Evolutionary conservation across 2,888 invertebrate species (phyloP).

Genomic region (Phengaris alcon): DNA sequence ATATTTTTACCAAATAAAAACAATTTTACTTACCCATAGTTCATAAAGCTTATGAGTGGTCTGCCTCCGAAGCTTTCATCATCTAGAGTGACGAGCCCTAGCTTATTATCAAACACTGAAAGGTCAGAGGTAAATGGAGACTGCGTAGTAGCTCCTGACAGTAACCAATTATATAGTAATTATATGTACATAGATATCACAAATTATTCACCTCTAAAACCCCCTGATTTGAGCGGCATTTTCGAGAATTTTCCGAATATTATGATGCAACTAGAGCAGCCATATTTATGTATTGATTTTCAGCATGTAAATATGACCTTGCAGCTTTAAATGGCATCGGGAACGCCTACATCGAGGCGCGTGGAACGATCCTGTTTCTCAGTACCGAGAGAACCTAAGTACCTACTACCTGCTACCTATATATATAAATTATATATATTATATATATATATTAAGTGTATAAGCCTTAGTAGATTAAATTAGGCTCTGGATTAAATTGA

Average conservation of each 20-base stretch:
- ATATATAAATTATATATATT: no score
- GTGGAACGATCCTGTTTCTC: not conserved
- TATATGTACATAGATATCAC: not conserved
- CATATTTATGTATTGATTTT: conserved; percentile 15
- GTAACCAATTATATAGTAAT: not conserved
- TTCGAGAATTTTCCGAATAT: not conserved
- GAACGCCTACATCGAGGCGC: conserved; percentile 1
- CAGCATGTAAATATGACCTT: not conserved
- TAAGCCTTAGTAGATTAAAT: no score
- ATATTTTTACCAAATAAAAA: not conserved
- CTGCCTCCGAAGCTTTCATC: not conserved
- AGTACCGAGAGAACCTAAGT: not conserved
- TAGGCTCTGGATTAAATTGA: no score
- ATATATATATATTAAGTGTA: no score
- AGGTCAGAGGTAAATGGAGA: not conserved
- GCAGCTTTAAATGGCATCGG: not conserved
- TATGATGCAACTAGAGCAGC: not conserved
- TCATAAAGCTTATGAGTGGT: not conserved
- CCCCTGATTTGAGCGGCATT: not conserved
- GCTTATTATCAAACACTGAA: not conserved
- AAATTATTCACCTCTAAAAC: not conserved
- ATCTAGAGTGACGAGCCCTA: not conserved
- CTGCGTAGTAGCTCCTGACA: conserved; percentile 4
- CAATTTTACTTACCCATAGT: not conserved
- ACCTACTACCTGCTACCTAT: not conserved